phyloP scores from a whole-genome alignment of 2,888 invertebrate genomes.

The Baronia brevicornis region DNA sequence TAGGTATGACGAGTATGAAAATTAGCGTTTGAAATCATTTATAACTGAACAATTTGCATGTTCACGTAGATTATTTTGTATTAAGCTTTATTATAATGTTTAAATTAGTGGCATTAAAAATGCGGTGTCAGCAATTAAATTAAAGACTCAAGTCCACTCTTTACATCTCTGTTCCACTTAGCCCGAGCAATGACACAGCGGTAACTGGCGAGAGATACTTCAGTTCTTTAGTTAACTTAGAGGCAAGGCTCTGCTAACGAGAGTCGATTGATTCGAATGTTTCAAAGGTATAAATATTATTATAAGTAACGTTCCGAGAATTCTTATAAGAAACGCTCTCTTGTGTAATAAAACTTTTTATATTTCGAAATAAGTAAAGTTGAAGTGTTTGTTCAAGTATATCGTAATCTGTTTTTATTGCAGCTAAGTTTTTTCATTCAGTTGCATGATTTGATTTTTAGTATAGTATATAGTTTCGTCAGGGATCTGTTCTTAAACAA shows the following conservation, averaged over 20 bases:
- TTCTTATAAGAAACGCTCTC: slow-evolving; percentile 25
- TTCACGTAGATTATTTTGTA: too few relatives aligned
- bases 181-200: slow-evolving; percentile 65
- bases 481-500: too few relatives aligned
- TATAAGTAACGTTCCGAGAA: slow-evolving; percentile 33
- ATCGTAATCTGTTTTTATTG: too few relatives aligned
- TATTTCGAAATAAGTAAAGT: too few relatives aligned
- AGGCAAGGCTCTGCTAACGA: slow-evolving; percentile 56
- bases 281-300: slow-evolving; percentile 47
- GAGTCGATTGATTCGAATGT: slow-evolving; percentile 60
- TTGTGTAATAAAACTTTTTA: slow-evolving; percentile 3
- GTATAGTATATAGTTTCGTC: too few relatives aligned
- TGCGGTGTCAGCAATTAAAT: slow-evolving; percentile 17
- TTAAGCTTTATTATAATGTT: slow-evolving; percentile 7
- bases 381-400: too few relatives aligned
- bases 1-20: too few relatives aligned
- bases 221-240: slow-evolving; percentile 61
- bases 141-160: slow-evolving; percentile 22
- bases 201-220: slow-evolving; percentile 67
- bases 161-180: slow-evolving; percentile 35
- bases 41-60: too few relatives aligned
- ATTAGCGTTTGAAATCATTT: too few relatives aligned
- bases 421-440: too few relatives aligned
- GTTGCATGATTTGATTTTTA: too few relatives aligned
- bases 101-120: slow-evolving; percentile 4